Conservation (phyloP, 2,113 vertebrate species). For the Leptobrachium ailaonicum region DNA sequence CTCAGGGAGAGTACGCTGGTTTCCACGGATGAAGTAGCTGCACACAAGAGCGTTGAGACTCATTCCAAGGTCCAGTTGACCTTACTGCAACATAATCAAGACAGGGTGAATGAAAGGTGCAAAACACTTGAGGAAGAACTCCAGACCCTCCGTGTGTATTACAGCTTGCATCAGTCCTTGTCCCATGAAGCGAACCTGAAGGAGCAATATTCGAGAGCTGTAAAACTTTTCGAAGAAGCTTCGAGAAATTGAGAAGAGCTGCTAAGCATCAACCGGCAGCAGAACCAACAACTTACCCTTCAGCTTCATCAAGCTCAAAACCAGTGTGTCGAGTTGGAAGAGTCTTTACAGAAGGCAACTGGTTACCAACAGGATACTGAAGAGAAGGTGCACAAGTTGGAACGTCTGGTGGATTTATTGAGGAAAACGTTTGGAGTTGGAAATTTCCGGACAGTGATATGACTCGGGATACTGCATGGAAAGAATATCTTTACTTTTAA, state of each 20-base stretch:
- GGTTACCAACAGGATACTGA: slow-evolving; percentile 67
- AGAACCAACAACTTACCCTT: slow-evolving; percentile 68
- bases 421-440: slow-evolving; percentile 95
- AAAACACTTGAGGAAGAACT: too few relatives aligned
- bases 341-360: slow-evolving; percentile 68
- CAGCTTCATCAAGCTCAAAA: slow-evolving; percentile 70
- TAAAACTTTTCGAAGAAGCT: slow-evolving; percentile 60
- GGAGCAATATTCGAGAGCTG: slow-evolving; percentile 61
- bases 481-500: slow-evolving; percentile 55
- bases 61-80: slow-evolving; percentile 73
- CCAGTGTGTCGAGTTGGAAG: slow-evolving; percentile 64
- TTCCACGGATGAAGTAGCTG: slow-evolving; percentile 78
- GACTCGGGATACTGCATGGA: slow-evolving; percentile 68
- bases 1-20: slow-evolving; percentile 84
- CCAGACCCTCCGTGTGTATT: background rate
- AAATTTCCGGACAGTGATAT: slow-evolving; percentile 87
- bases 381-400: slow-evolving; percentile 84
- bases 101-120: too few relatives aligned
- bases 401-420: slow-evolving; percentile 93
- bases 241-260: slow-evolving; percentile 60
- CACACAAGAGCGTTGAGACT: slow-evolving; percentile 83
- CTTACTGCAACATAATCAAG: too few relatives aligned
- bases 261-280: slow-evolving; percentile 63
- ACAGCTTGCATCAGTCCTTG: slow-evolving; percentile 71
- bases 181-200: slow-evolving; percentile 69